Evolutionary conservation across 2,888 invertebrate species (phyloP), one percentile per base, ranked within the genome.

Genomic region (Deilephila porcellus): DNA sequence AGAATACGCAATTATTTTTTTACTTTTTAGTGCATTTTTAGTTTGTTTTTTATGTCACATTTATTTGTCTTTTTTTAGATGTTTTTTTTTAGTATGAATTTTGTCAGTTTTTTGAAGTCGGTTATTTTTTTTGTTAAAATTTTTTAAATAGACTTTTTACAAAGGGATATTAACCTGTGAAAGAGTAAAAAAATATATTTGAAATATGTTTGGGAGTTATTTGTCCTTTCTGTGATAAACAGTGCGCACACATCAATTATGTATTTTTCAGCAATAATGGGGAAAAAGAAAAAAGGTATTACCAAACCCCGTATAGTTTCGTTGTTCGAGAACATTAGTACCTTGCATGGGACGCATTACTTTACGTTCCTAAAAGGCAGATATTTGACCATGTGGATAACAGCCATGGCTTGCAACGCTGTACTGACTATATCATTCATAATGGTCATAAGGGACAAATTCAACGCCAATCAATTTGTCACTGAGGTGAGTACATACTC

Each of bases 381-480:
- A 3, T 76, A 78, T 0, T 71, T 82, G 1, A 52, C 76, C 0
- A 59, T 89, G 0, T 93, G 93, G 93, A 75, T 76, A 2, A 11
- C 78, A 0, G 71, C 86, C 0, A 81, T 92, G 79, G 0, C 85
- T 0, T 70, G 74, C 0, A 91, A 88, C 73, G 3, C 87, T 0
- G 1, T 85, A 0, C 62, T 88, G 7, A 91, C 89, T 0, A 72
- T 84, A 0, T 77, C 79, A 0, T 91, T 91, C 64, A 76, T 93
- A 17, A 56, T 89, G 29, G 82, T 90, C 0, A 88, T 92, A 37
- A 89, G 84, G 53, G 77, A 88, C 7, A 88, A 89, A 77, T 92
- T 89, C 60, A 84, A 88, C 37, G 88, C 87, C 32, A 90, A 88
- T 53, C 87, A 90, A 74, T 88, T 93, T 52, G 86, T 90, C 11